Percentiles rank a stretch among this genome's conserved stretches.
These are phyloP conservation scores for Heptranchias perlo DNA, from an alignment of 2,113 vertebrate genomes.

Conservation along the genomic window DNA sequence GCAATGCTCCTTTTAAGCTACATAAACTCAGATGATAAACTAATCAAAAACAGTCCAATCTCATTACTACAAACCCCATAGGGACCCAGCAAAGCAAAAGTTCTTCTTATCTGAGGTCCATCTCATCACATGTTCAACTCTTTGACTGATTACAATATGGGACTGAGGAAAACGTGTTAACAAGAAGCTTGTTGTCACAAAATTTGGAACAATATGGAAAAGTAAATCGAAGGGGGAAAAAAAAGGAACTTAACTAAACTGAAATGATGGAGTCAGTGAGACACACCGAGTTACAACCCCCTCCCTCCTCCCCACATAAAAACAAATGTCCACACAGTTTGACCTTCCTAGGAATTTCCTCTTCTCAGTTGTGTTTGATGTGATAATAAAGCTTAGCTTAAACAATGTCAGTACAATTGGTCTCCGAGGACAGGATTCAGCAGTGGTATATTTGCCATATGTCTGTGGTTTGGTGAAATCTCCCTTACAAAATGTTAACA, in stretches of 20 bases:
- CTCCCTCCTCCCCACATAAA: constrained; percentile 11
- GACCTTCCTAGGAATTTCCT: constrained; percentile 61
- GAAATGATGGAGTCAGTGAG: neutral
- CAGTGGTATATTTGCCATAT: constrained; percentile 54
- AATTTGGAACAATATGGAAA: neutral
- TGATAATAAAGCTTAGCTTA: constrained; percentile 63
- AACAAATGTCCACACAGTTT: constrained; percentile 50
- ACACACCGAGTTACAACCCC: neutral
- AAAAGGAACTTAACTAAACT: neutral
- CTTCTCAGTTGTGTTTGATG: constrained; percentile 57
- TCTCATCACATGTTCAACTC: neutral
- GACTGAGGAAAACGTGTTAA: neutral
- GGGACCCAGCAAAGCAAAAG: neutral
- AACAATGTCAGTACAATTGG: constrained; percentile 54
- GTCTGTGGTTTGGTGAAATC: constrained; percentile 43
- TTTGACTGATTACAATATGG: neutral
- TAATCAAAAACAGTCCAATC: neutral
- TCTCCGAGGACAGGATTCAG: constrained; percentile 54
- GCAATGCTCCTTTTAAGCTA: neutral
- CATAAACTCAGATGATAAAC: constrained; percentile 18
- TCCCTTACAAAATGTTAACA: constrained; percentile 3
- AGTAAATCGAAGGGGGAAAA: neutral
- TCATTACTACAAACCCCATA: neutral
- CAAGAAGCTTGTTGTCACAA: neutral
- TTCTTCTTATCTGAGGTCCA: constrained; percentile 10